Base-by-base conservation (phyloP, 2,113 vertebrate species). In the Xenopus laevis region DNA sequence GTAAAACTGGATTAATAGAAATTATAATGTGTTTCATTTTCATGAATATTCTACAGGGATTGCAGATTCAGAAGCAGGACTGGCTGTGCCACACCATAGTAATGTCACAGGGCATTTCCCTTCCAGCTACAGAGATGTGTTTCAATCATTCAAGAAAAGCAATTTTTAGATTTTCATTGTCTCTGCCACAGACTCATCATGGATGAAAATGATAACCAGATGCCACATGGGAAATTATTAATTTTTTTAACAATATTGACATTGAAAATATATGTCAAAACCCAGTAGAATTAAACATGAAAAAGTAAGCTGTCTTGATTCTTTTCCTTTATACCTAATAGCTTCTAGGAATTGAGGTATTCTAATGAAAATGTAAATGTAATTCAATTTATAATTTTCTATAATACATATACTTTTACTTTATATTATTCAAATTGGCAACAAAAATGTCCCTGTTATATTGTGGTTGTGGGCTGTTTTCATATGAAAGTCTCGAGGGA, bases 241-340 rank as follows among this genome's bases (percentile, higher is more conserved):
- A 65, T 73, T 66, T 66, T 66, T 4, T 18, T 52, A 66, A 66
- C 63, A 73, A 57, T 58, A 62, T 52, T 73, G 63, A 65, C 71
- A 66, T 66, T 73, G 65, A 73, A 73, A 66, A 73, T 65, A 58
- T 46, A 73, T 73, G 50, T 65, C 62, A 46, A 33, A 65, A 23
- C 52, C 50, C n/a, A 15, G n/a, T 27, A 46, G 62, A 66, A 73
- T 73, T 66, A 55, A 65, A 46, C 33, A 65, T 45, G 50, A 57
- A 66, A 65, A 66, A 66, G 57, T 65, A n/a, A 55, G 12, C 50
- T 66, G 62, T 23, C 18, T 65, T 66, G 53, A 44, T 64, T 55
- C 2, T 50, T 27, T 4, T 33, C 18, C 46, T 71, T 23, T 4
- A 58, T n/a, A 16, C 3, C 17, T 58, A 58, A 58, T 17, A 7